Evolutionary conservation across 1,140 invertebrate species (phyloP).

Genomic region (Drosophila takahashii): DNA sequence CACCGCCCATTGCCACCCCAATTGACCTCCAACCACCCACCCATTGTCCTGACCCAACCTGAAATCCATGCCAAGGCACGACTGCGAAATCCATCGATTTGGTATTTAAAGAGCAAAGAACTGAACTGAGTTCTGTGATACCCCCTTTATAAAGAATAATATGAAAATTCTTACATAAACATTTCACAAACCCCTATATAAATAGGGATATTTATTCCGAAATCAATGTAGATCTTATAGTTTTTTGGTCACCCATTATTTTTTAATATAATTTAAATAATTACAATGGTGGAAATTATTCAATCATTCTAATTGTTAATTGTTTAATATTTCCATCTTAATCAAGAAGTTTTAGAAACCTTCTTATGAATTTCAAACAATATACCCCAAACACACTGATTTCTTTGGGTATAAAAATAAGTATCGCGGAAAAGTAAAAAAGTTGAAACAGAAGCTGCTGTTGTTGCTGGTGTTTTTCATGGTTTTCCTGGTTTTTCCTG

Average conservation of each 20-base stretch:
- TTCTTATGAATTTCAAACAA: not conserved
- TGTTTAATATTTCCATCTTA: no score
- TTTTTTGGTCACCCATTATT: no score
- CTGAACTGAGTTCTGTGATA: not conserved
- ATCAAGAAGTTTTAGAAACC: not conserved
- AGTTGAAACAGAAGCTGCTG: conserved; percentile 16
- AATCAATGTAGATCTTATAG: no score
- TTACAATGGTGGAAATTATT: no score
- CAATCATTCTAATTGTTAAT: no score
- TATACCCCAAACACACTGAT: not conserved
- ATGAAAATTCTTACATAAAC: no score
- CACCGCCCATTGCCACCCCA: conserved; percentile 6
- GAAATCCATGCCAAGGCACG: conserved; percentile 41
- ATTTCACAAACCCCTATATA: no score
- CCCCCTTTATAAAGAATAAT: not conserved
- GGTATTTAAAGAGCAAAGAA: conserved; percentile 31
- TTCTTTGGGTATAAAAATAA: conserved; percentile 4
- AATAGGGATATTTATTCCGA: no score
- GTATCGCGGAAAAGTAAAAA: not conserved
- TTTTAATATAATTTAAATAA: no score
- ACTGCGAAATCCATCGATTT: conserved; percentile 58
- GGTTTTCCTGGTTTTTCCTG: conserved; percentile 1
- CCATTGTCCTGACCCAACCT: conserved; percentile 6
- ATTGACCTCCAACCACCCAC: conserved; percentile 10
- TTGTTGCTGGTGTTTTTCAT: not conserved